Evolutionary conservation across 2,113 vertebrate species (phyloP).

Genomic region (Gallinago media): DNA sequence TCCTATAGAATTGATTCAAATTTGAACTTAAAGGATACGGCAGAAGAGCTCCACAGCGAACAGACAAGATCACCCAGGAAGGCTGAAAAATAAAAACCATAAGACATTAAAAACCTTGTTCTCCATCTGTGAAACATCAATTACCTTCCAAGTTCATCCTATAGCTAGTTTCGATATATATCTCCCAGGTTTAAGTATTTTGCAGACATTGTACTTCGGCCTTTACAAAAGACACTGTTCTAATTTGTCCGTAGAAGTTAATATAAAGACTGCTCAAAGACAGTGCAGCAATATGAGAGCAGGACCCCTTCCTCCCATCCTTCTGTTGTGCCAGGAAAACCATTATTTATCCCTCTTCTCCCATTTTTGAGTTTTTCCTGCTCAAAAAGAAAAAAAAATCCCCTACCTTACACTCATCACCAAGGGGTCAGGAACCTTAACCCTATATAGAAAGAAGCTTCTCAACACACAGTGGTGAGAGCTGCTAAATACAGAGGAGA

Average conservation of each 20-base stretch:
- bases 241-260: background rate
- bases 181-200: background rate
- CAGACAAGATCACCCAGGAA: slow-evolving; percentile 94
- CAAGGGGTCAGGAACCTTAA: background rate
- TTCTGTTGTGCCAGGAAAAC: background rate
- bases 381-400: background rate
- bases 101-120: background rate
- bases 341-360: background rate
- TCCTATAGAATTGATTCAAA: background rate
- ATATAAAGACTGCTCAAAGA: background rate
- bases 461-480: background rate
- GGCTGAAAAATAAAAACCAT: slow-evolving; percentile 82
- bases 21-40: slow-evolving; percentile 91
- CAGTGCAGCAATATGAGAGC: background rate
- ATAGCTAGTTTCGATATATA: background rate
- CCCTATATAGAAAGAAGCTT: background rate
- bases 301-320: background rate
- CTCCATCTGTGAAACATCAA: background rate
- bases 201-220: background rate
- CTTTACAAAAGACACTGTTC: background rate
- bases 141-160: background rate
- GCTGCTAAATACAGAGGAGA: background rate
- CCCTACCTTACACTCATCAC: background rate
- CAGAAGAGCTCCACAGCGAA: slow-evolving; percentile 93
- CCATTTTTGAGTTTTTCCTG: background rate